phyloP scores from a whole-genome alignment of 2,797 vertebrate species.

The Uromys caudimaculatus region DNA sequence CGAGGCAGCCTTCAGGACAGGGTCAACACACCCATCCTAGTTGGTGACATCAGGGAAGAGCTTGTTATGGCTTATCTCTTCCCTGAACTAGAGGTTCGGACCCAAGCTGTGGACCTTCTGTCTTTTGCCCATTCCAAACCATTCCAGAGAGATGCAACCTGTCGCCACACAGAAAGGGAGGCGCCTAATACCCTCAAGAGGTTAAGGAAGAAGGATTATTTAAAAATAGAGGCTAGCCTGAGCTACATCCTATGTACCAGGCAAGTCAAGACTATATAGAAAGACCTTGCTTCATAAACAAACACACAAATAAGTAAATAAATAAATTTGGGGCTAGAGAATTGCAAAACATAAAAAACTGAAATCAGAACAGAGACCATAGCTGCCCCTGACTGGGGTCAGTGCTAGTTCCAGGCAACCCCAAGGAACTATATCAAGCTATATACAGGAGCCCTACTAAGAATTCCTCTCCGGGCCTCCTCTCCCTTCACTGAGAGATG shows the following conservation, averaged over 20 bases:
- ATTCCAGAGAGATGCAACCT: background rate
- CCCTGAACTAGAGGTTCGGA: background rate
- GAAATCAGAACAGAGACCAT: constrained; percentile 1
- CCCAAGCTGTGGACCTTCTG: background rate
- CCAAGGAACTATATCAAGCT: background rate
- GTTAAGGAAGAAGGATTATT: background rate
- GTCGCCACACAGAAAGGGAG: background rate
- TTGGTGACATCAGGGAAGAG: background rate
- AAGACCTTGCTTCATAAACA: background rate
- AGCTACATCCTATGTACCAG: background rate
- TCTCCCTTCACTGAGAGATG: background rate
- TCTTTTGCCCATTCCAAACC: background rate
- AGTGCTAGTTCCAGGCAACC: background rate
- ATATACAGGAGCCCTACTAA: background rate
- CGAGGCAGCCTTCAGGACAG: background rate
- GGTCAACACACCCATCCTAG: background rate
- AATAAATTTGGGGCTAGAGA: constrained; percentile 1
- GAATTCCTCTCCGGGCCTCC: background rate
- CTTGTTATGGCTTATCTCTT: background rate
- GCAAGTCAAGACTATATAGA: background rate
- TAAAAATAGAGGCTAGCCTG: background rate
- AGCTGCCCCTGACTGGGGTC: background rate
- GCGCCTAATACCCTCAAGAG: background rate
- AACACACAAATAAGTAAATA: background rate
- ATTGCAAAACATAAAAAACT: background rate